A percentile compares a stretch with the other conserved stretches of the same genome.
phyloP scores from a whole-genome alignment of 2,888 invertebrate genomes.

The Melieria crassipennis region DNA sequence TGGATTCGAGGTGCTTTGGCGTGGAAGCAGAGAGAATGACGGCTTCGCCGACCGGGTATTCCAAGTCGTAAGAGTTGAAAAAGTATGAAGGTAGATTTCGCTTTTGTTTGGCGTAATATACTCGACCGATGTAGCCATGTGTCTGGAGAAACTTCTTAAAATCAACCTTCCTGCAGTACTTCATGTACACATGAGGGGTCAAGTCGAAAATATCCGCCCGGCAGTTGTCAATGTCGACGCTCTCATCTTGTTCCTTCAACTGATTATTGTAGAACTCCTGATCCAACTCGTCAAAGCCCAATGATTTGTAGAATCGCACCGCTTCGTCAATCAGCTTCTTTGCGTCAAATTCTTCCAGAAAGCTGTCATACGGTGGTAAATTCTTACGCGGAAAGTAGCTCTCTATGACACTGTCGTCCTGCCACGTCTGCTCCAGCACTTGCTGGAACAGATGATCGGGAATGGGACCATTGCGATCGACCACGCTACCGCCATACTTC shows the following conservation, averaged over 20 bases:
- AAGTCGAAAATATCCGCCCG: slow-evolving; percentile 60
- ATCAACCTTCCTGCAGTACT: slow-evolving; percentile 62
- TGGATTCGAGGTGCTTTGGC: slow-evolving; percentile 56
- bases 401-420: slow-evolving; percentile 58
- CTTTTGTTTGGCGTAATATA: slow-evolving; percentile 60
- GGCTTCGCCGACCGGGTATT: slow-evolving; percentile 61
- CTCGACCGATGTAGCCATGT: slow-evolving; percentile 57
- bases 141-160: slow-evolving; percentile 62
- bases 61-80: slow-evolving; percentile 60
- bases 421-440: slow-evolving; percentile 61
- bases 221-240: slow-evolving; percentile 56
- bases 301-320: slow-evolving; percentile 58
- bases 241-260: slow-evolving; percentile 55
- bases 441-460: slow-evolving; percentile 79
- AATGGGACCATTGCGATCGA: slow-evolving; percentile 75
- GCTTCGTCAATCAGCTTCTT: slow-evolving; percentile 55
- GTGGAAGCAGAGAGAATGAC: slow-evolving; percentile 60
- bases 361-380: slow-evolving; percentile 58
- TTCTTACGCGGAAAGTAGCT: slow-evolving; percentile 54
- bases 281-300: slow-evolving; percentile 55
- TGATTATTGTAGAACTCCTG: slow-evolving; percentile 53
- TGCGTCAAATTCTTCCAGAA: slow-evolving; percentile 53
- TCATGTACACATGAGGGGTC: slow-evolving; percentile 59
- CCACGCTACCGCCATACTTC: slow-evolving; percentile 75
- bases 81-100: slow-evolving; percentile 59